Percentiles rank a stretch among this genome's conserved stretches.
Evolutionary conservation across 2,888 invertebrate genomes (phyloP).

Genomic region (Chloromyia formosa): DNA sequence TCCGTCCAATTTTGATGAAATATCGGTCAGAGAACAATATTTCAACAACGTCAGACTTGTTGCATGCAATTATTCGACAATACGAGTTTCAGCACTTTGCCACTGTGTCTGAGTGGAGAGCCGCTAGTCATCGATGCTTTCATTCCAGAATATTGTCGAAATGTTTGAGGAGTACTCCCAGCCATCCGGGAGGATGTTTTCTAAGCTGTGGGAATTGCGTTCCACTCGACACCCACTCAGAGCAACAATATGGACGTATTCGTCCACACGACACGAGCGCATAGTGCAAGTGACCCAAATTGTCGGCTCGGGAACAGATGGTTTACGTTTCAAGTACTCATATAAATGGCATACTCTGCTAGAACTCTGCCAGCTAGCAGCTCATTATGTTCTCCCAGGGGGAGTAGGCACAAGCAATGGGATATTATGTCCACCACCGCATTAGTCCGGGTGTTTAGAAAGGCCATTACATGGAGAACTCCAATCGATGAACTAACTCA

Average conservation of each 20-base stretch:
- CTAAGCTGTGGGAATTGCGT: background rate
- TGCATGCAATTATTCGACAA: background rate
- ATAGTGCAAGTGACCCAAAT: conserved; percentile 27
- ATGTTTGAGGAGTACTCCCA: background rate
- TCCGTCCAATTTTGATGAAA: conserved; percentile 16
- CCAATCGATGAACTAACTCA: conserved; percentile 6
- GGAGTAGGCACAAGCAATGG: background rate
- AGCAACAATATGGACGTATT: background rate
- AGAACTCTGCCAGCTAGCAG: background rate
- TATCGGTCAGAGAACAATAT: background rate
- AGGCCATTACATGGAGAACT: background rate
- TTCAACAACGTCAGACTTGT: background rate
- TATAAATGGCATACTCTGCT: no score
- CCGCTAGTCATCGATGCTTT: background rate
- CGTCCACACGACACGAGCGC: background rate
- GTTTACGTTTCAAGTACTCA: background rate
- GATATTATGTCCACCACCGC: background rate
- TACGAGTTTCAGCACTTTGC: background rate
- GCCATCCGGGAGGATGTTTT: background rate
- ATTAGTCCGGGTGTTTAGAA: background rate
- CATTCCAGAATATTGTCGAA: background rate
- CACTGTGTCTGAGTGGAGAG: background rate
- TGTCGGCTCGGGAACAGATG: background rate
- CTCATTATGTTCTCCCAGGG: background rate
- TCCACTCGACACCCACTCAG: no score